Conservation (phyloP, 2,113 vertebrate genomes). For the Alosa alosa region DNA sequence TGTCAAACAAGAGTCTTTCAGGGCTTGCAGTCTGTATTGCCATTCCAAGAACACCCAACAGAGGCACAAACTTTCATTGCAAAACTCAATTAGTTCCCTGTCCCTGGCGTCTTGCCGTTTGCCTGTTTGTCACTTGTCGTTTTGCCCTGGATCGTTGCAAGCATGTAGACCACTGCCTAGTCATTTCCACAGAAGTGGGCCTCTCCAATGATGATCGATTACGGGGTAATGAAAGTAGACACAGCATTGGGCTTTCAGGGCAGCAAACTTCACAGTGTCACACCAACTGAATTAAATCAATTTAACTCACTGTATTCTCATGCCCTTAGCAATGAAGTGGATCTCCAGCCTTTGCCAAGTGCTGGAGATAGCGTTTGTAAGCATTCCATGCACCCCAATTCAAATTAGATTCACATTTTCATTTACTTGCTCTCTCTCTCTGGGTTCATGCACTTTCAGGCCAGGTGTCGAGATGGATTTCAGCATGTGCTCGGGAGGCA, state of each 20-base stretch:
- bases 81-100: constrained; percentile 18
- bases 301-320: constrained; percentile 55
- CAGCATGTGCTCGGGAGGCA: not conserved
- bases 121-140: constrained; percentile 38
- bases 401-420: constrained; percentile 54
- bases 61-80: not conserved
- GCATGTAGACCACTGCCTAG: constrained; percentile 42
- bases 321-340: constrained; percentile 56
- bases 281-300: constrained; percentile 52
- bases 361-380: constrained; percentile 51
- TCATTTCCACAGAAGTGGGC: constrained; percentile 43
- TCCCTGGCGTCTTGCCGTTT: constrained; percentile 26
- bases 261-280: constrained; percentile 53
- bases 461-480: not conserved
- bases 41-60: not conserved
- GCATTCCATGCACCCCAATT: constrained; percentile 57
- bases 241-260: constrained; percentile 48
- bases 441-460: not conserved
- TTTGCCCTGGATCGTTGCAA: constrained; percentile 35
- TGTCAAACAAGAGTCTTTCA: not conserved
- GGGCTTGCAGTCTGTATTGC: not conserved
- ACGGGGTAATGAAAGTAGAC: constrained; percentile 51
- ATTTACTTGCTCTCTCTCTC: constrained; percentile 42
- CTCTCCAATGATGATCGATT: constrained; percentile 60
- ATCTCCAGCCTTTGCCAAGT: constrained; percentile 49